Evolutionary conservation across 2,113 vertebrate species (phyloP), one percentile per base, ranked within the genome.

Genomic region (Columba janthina): DNA sequence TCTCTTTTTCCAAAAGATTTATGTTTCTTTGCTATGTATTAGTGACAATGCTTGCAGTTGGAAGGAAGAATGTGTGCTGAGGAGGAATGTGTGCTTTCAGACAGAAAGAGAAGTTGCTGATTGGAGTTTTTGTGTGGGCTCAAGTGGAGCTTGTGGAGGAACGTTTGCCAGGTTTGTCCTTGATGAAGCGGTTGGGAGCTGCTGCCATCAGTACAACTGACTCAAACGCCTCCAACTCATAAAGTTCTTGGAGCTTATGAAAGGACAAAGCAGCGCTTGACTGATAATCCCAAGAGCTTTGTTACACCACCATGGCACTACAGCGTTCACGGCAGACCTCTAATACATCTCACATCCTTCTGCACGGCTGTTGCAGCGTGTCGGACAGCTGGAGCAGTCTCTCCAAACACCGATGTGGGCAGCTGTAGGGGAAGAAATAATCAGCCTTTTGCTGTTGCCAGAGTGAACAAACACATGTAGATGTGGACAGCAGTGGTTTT

Each of bases 351-450:
- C 42, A 9, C 31, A 21, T 84, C 78, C 64, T 85, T 80, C 53
- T 84, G 28, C 61, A 46, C 92, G 92, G 88, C 73, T 93, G 85
- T 76, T 93, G 71, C 34, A 50, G 91, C 61, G n/a, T 82, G 62
- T 85, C 78, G n/a, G 1, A 40, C 65, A 69, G 70, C 92, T 86
- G 84, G 53, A 78, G 57, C 31, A 77, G 46, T 46, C 32, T 88
- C 67, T 60, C 29, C 48, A 34, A 60, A 86, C 66, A 40, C 16
- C 2, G 28, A 19, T 72, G 85, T 53, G 28, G 28, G 56, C 90
- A 86, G 83, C 88, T 90, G 93, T 76, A 84, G 82, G 14, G 42
- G 25, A 80, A 73, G 69, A 56, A 75, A 69, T 32, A 66, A 42
- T 73, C 22, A 40, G 26, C 54, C 21, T 36, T 81, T 76, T n/a